Conservation (phyloP, 2,113 vertebrate species). For the Silurus meridionalis region DNA sequence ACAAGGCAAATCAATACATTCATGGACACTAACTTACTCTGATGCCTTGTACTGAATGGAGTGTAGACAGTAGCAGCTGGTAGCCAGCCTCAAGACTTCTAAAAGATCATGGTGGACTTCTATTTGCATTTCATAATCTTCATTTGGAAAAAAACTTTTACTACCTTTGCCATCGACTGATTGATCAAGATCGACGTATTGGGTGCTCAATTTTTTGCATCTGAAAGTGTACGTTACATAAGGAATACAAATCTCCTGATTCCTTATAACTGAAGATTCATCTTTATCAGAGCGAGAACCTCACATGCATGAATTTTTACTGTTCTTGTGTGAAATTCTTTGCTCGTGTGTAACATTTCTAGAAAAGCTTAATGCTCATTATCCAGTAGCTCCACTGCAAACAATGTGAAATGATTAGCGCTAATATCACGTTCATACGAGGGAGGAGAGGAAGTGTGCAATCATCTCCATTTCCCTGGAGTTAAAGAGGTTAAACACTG, state of each 20-base stretch:
- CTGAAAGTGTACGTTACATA: background rate
- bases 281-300: background rate
- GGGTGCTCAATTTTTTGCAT: too few relatives aligned
- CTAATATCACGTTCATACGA: constrained; percentile 3
- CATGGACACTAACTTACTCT: too few relatives aligned
- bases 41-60: too few relatives aligned
- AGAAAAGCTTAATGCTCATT: constrained; percentile 1
- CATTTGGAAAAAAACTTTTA: too few relatives aligned
- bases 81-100: too few relatives aligned
- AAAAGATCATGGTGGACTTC: too few relatives aligned
- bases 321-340: background rate
- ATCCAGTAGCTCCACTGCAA: constrained; percentile 8
- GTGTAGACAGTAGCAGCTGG: too few relatives aligned
- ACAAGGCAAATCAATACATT: too few relatives aligned
- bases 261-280: background rate
- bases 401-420: constrained; percentile 14
- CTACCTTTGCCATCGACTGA: too few relatives aligned
- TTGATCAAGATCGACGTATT: too few relatives aligned
- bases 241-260: background rate
- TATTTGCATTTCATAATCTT: too few relatives aligned
- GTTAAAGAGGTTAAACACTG: constrained; percentile 28
- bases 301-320: background rate
- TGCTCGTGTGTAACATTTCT: background rate
- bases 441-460: constrained; percentile 11
- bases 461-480: constrained; percentile 20